These are phyloP conservation scores for Neuroscelio doddi DNA, from an alignment of 2,888 invertebrate species.

Conservation along the genomic window DNA sequence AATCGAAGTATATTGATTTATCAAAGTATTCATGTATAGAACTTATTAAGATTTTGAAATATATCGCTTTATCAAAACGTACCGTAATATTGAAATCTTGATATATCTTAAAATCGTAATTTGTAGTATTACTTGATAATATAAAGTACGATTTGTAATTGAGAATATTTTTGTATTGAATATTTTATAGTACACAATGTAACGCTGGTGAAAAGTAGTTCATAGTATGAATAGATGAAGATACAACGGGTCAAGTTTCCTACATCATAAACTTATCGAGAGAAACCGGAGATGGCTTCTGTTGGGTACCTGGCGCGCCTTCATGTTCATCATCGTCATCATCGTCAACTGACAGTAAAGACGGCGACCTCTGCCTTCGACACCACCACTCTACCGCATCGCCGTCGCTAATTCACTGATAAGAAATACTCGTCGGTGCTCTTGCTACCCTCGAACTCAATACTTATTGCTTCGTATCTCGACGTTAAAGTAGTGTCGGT, in stretches of 20 bases:
- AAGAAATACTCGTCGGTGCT: constrained; percentile 62
- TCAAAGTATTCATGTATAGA: too few relatives aligned
- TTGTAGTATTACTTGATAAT: too few relatives aligned
- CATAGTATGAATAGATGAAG: background rate
- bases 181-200: too few relatives aligned
- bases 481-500: constrained; percentile 43
- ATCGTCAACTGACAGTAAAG: constrained; percentile 58
- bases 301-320: constrained; percentile 62
- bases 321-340: constrained; percentile 59
- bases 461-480: constrained; percentile 66
- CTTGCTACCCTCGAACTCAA: constrained; percentile 47
- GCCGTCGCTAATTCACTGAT: constrained; percentile 67
- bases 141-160: too few relatives aligned
- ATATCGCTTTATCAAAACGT: too few relatives aligned
- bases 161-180: too few relatives aligned
- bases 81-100: too few relatives aligned
- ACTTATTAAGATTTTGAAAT: too few relatives aligned
- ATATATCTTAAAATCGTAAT: too few relatives aligned
- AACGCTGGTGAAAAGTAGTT: background rate
- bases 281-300: constrained; percentile 50
- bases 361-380: constrained; percentile 50
- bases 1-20: too few relatives aligned
- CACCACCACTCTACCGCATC: constrained; percentile 46
- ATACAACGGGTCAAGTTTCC: constrained; percentile 40
- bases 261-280: constrained; percentile 48